A percentile compares a stretch with the other conserved stretches of the same genome.
Evolutionary conservation across 1,140 invertebrate species (phyloP).

Genomic region (Neuroterus valhalla): DNA sequence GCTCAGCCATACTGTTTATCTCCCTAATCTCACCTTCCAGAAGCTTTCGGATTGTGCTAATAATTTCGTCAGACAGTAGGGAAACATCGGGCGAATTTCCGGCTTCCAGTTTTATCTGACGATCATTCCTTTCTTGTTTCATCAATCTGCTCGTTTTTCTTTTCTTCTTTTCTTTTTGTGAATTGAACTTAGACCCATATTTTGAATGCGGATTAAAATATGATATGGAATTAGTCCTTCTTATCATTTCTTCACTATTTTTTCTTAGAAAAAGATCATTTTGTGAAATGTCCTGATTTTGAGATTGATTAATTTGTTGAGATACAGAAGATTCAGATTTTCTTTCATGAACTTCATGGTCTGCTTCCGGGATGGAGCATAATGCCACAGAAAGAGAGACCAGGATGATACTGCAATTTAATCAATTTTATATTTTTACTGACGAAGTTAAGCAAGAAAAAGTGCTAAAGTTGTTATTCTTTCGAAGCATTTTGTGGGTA

Average conservation of each 20-base stretch:
- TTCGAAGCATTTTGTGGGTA: no score
- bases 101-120: slow-evolving; percentile 34
- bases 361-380: slow-evolving; percentile 17
- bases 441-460: no score
- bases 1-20: neutral
- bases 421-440: neutral
- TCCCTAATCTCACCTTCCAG: slow-evolving; percentile 15
- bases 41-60: slow-evolving; percentile 37
- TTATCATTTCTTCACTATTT: neutral
- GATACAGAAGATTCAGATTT: neutral
- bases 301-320: neutral
- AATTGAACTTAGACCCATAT: neutral
- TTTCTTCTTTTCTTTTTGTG: neutral
- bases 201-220: neutral
- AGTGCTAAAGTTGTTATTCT: no score
- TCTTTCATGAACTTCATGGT: neutral
- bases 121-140: neutral
- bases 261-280: neutral
- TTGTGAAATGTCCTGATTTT: neutral
- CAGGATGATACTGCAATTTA: slow-evolving; percentile 44
- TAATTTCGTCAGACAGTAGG: slow-evolving; percentile 36
- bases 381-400: slow-evolving; percentile 37
- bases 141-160: neutral
- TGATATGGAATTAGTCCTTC: neutral
- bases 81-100: slow-evolving; percentile 31